phyloP scores from a whole-genome alignment of 2,888 invertebrate species.

The Amphipoea oculea region DNA sequence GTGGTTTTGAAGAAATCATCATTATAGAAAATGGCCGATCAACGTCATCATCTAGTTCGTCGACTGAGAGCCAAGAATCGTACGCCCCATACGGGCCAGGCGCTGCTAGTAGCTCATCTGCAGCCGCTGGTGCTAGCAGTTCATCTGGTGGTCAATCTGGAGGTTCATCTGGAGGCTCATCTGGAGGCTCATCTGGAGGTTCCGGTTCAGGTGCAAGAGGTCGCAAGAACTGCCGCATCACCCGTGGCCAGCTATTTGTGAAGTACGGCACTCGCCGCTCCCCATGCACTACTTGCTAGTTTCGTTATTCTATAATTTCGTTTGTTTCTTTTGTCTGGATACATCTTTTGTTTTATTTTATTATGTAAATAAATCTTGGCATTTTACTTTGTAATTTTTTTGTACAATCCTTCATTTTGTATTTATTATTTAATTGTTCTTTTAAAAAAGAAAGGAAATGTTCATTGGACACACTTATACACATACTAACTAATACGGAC shows the following conservation, averaged over 20 bases:
- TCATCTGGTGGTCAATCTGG: neutral
- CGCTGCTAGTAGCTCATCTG: constrained; percentile 5
- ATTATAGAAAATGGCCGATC: constrained; percentile 17
- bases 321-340: constrained; percentile 71
- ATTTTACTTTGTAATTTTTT: constrained; percentile 50
- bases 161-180: constrained; percentile 2
- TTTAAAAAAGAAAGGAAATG: no score
- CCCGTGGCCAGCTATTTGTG: constrained; percentile 77
- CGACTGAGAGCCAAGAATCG: neutral
- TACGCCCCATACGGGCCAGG: constrained; percentile 17
- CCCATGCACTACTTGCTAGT: constrained; percentile 79
- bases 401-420: neutral
- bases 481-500: no score
- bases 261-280: constrained; percentile 71
- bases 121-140: constrained; percentile 3
- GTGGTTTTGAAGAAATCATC: neutral
- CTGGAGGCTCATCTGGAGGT: neutral
- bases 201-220: constrained; percentile 61
- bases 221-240: constrained; percentile 77
- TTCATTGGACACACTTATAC: no score
- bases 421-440: no score
- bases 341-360: constrained; percentile 76
- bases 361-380: constrained; percentile 76
- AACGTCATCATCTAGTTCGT: neutral
- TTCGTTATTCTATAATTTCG: constrained; percentile 45